Evolutionary conservation across 2,113 vertebrate species (phyloP).

Genomic region (Menura novaehollandiae): DNA sequence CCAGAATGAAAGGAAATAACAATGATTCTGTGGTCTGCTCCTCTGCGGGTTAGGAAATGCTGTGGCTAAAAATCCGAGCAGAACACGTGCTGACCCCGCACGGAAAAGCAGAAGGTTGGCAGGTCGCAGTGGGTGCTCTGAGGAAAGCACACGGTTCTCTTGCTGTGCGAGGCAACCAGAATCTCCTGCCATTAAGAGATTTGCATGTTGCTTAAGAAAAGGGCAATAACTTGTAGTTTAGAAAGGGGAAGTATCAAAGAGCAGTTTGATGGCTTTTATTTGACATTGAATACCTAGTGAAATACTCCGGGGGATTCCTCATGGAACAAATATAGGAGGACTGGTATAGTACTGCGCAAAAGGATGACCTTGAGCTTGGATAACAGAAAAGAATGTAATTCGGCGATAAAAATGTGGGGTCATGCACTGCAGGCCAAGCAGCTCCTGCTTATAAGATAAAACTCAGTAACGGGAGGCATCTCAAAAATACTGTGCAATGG

Average conservation of each 20-base stretch:
- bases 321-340: neutral
- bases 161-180: neutral
- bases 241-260: neutral
- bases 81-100: neutral
- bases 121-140: neutral
- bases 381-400: neutral
- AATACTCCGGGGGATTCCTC: neutral
- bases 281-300: neutral
- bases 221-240: neutral
- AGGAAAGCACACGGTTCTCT: neutral
- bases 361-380: conserved; percentile 15
- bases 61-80: neutral
- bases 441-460: neutral
- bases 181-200: neutral
- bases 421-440: neutral
- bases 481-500: neutral
- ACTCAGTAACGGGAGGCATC: neutral
- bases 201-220: neutral
- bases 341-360: neutral
- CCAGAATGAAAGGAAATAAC: neutral
- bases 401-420: neutral
- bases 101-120: neutral
- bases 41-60: neutral
- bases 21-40: neutral
- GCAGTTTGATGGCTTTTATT: neutral